phyloP scores from a whole-genome alignment of 2,888 invertebrate genomes.

The Caenorhabditis auriculariae region DNA sequence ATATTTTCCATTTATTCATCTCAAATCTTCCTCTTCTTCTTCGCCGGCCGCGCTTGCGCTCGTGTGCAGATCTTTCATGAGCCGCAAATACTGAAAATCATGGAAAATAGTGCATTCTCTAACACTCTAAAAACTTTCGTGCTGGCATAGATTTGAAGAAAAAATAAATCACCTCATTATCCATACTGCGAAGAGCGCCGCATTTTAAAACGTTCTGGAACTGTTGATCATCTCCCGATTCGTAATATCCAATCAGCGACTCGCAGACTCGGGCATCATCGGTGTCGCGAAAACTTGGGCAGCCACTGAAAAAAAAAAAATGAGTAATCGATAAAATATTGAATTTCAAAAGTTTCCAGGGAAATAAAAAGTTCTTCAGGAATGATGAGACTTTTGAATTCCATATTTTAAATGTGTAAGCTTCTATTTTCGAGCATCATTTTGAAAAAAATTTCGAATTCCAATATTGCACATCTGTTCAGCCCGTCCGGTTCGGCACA shows the following conservation, averaged over 20 bases:
- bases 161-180: conserved; percentile 44
- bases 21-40: conserved; percentile 24
- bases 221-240: conserved; percentile 63
- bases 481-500: too few relatives aligned
- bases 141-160: neutral
- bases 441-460: too few relatives aligned
- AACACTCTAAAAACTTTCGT: too few relatives aligned
- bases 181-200: conserved; percentile 52
- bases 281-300: conserved; percentile 31
- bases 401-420: too few relatives aligned
- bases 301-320: conserved; percentile 20
- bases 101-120: neutral
- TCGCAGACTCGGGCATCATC: conserved; percentile 50
- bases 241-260: conserved; percentile 46
- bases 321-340: neutral
- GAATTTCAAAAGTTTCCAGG: neutral
- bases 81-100: conserved; percentile 42
- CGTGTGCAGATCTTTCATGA: conserved; percentile 46
- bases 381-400: too few relatives aligned
- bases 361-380: too few relatives aligned
- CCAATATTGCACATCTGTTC: too few relatives aligned
- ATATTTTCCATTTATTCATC: conserved; percentile 2
- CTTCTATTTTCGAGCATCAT: too few relatives aligned
- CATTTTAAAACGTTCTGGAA: conserved; percentile 53
- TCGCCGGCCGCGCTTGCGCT: conserved; percentile 8